Evolutionary conservation across 1,140 invertebrate species (phyloP).

Genomic region (Hirudo medicinalis): DNA sequence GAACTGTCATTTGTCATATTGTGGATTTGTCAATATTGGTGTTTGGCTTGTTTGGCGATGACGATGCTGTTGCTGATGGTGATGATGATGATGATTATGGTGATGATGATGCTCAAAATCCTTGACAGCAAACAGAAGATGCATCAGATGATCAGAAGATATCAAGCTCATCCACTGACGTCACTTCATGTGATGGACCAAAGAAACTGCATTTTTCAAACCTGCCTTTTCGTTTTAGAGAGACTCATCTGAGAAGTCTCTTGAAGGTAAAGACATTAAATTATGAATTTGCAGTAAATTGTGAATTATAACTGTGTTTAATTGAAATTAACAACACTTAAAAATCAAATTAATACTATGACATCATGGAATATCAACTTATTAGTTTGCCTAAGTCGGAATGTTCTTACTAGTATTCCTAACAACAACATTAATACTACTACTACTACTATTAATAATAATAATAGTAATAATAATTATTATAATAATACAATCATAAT

Average conservation of each 20-base stretch:
- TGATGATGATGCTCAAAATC: too few relatives aligned
- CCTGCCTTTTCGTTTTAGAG: slow-evolving; percentile 8
- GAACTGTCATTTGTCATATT: background rate
- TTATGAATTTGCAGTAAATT: background rate
- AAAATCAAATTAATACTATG: background rate
- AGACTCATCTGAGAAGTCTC: background rate
- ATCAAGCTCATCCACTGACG: background rate
- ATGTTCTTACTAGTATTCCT: too few relatives aligned
- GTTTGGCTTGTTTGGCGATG: too few relatives aligned
- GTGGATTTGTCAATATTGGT: too few relatives aligned
- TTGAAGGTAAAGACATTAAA: background rate
- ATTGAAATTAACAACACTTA: background rate
- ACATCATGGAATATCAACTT: too few relatives aligned
- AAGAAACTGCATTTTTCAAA: slow-evolving; percentile 9
- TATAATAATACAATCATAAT: too few relatives aligned
- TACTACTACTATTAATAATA: too few relatives aligned
- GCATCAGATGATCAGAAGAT: background rate
- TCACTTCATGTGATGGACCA: background rate
- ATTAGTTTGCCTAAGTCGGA: too few relatives aligned
- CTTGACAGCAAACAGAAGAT: background rate
- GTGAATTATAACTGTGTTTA: too few relatives aligned
- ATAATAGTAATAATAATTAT: too few relatives aligned
- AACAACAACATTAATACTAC: too few relatives aligned
- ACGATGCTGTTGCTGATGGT: background rate
- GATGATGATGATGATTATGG: background rate